Evolutionary conservation across 2,113 vertebrate genomes (phyloP).

Genomic region (Panthera uncia): DNA sequence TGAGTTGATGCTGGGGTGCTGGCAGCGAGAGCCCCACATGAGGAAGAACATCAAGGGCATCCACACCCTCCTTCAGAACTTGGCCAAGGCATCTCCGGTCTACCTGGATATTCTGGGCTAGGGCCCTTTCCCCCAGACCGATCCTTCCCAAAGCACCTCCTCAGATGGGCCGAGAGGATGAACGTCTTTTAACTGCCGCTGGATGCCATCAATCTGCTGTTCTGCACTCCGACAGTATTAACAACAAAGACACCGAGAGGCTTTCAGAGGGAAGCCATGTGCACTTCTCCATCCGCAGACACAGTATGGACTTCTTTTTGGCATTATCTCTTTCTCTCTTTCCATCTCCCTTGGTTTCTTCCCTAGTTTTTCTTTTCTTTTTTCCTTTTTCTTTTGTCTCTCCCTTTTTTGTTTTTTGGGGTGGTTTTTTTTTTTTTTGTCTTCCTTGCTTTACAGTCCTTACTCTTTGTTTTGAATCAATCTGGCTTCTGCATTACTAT

Average conservation of each 20-base stretch:
- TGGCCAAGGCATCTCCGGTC: conserved; percentile 98
- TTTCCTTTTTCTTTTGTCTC: conserved; percentile 44
- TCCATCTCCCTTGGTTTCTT: conserved; percentile 79
- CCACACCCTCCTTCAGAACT: conserved; percentile 95
- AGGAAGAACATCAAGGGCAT: conserved; percentile 99
- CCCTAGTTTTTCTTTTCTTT: conserved; percentile 75
- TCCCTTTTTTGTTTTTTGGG: not conserved
- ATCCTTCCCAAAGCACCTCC: conserved; percentile 72
- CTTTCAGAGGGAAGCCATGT: conserved; percentile 88
- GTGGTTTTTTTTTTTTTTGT: conserved; percentile 21
- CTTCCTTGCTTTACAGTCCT: conserved; percentile 75
- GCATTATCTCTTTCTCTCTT: conserved; percentile 83
- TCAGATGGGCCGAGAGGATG: conserved; percentile 79
- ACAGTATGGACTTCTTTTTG: conserved; percentile 84
- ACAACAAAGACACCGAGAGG: conserved; percentile 84
- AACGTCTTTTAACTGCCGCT: conserved; percentile 86
- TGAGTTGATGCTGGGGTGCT: conserved; percentile 99
- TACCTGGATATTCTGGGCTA: conserved; percentile 99
- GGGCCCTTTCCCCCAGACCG: conserved; percentile 72
- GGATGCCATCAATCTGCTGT: conserved; percentile 84
- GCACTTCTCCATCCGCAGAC: conserved; percentile 86
- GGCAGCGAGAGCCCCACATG: conserved; percentile 98
- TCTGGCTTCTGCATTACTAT: conserved; percentile 91
- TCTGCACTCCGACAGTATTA: conserved; percentile 87
- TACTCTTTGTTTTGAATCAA: conserved; percentile 83